A percentile compares a stretch with the other conserved stretches of the same genome.
Evolutionary conservation across 2,888 invertebrate genomes (phyloP).

Genomic region (Belgica antarctica): DNA sequence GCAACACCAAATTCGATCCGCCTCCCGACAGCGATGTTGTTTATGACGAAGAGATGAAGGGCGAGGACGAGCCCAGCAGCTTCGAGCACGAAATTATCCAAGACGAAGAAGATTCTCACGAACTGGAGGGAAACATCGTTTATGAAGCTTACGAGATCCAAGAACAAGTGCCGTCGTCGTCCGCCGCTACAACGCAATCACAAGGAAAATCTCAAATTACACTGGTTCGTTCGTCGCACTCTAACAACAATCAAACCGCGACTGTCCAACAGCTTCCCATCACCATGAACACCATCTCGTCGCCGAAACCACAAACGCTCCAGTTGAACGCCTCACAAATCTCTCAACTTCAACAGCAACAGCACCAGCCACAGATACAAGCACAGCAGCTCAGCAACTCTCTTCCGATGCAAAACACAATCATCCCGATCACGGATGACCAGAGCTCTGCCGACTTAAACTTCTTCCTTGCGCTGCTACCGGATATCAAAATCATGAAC

Average conservation of each 20-base stretch:
- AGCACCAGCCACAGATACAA: background rate
- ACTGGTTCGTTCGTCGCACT: slow-evolving; percentile 21
- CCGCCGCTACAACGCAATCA: background rate
- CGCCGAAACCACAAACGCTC: background rate
- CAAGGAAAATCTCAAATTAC: slow-evolving; percentile 37
- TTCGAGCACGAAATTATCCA: slow-evolving; percentile 39
- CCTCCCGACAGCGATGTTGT: background rate
- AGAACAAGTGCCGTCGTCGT: slow-evolving; percentile 4
- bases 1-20: slow-evolving; percentile 16
- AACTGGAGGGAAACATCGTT: slow-evolving; percentile 27
- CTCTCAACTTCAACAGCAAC: slow-evolving; percentile 33
- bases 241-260: background rate
- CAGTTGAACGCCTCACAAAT: slow-evolving; percentile 16
- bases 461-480: slow-evolving; percentile 59
- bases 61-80: background rate
- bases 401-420: slow-evolving; percentile 23
- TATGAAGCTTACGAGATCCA: slow-evolving; percentile 40
- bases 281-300: slow-evolving; percentile 19
- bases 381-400: background rate
- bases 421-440: slow-evolving; percentile 32
- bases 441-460: slow-evolving; percentile 50
- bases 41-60: slow-evolving; percentile 20
- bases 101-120: slow-evolving; percentile 32
- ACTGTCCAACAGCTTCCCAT: slow-evolving; percentile 25
- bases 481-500: slow-evolving; percentile 57